These are phyloP conservation scores for Noctua janthina DNA, from an alignment of 2,888 invertebrate genomes.

Conservation along the genomic window DNA sequence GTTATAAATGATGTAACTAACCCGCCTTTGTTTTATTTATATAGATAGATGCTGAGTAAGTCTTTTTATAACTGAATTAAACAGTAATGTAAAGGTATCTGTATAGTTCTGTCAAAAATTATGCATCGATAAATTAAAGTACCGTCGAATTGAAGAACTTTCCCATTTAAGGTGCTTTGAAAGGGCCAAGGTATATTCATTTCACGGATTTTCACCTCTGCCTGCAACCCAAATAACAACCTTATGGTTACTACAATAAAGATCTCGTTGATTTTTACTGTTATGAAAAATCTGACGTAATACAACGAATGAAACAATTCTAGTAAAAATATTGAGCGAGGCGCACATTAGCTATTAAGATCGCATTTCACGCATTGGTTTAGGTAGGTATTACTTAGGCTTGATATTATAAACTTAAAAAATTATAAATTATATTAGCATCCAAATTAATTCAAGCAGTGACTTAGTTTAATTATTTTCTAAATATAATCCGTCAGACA, in stretches of 20 bases:
- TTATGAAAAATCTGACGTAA: neutral
- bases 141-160: neutral
- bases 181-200: neutral
- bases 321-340: conserved; percentile 4
- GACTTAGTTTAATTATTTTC: conserved; percentile 5
- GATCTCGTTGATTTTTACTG: neutral
- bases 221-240: neutral
- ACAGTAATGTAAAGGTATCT: neutral
- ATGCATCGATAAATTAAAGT: neutral
- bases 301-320: neutral
- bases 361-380: conserved; percentile 28
- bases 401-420: conserved; percentile 31
- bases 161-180: neutral
- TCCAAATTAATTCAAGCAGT: conserved; percentile 8
- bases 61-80: neutral
- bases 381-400: conserved; percentile 36
- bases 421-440: conserved; percentile 15
- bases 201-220: neutral
- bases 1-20: too few relatives aligned
- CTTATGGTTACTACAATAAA: neutral
- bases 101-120: neutral
- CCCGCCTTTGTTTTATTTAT: too few relatives aligned
- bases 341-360: conserved; percentile 8
- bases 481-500: conserved; percentile 5
- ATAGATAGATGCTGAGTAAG: neutral